Evolutionary conservation across 2,113 vertebrate species (phyloP).

Genomic region (Oreotrochilus melanogaster): DNA sequence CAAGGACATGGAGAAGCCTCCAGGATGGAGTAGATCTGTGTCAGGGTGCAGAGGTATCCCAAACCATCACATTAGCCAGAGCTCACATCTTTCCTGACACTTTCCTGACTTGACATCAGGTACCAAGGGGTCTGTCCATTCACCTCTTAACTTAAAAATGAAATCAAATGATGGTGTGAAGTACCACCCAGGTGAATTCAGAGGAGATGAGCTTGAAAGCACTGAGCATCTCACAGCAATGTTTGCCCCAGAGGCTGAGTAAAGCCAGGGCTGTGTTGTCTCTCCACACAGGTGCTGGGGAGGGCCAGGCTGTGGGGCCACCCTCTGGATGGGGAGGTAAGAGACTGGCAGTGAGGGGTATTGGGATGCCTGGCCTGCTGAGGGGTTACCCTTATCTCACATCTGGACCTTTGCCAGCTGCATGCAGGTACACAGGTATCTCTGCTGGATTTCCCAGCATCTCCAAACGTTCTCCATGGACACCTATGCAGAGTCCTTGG

Average conservation of each 20-base stretch:
- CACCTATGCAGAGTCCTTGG: accelerated
- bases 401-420: background rate
- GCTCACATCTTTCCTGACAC: background rate
- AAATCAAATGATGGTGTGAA: background rate
- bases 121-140: background rate
- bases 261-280: accelerated
- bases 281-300: background rate
- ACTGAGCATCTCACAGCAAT: background rate
- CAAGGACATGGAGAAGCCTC: background rate
- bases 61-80: background rate
- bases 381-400: background rate
- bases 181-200: background rate
- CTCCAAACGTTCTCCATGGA: background rate
- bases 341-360: accelerated
- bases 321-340: accelerated
- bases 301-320: accelerated
- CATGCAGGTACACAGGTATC: background rate
- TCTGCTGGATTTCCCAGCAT: background rate
- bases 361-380: background rate
- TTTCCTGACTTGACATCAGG: too few relatives aligned
- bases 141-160: background rate
- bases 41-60: background rate
- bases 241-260: background rate
- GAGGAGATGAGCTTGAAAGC: background rate
- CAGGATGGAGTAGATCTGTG: background rate